Evolutionary conservation across 2,797 vertebrate species (phyloP), one percentile per base, ranked within the genome.

Genomic region (Malacoraja senta): DNA sequence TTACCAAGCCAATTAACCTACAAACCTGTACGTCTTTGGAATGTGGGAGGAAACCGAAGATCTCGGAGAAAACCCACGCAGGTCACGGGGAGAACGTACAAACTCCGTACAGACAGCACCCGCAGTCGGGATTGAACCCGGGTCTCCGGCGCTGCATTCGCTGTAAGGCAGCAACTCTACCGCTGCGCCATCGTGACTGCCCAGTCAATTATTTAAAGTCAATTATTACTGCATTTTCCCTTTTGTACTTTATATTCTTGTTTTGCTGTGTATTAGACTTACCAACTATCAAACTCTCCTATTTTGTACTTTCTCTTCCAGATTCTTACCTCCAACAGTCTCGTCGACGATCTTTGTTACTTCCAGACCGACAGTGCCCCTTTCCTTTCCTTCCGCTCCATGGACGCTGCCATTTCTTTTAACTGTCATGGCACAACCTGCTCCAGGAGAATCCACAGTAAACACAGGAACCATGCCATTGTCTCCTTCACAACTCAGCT

Each of bases 381-480:
- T 68, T 65, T 88, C 84, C n/a, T 88, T 88, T 35, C 84, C 84
- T 88, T 88, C 84, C 15, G 63, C 17, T 88, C 84, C 84, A 88
- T 68, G 84, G 65, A 63, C 68, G 63, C 84, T 88, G 84, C 84
- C 84, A 88, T 88, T 88, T 88, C 84, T 88, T 88, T 88, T 88
- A 68, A 88, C 84, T 88, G 84, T 35, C 84, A 88, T 88, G 84
- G 84, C 84, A 88, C 84, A 88, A 88, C 84, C 84, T 88, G 84
- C 84, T 88, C 84, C 84, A 10, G 84, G 84, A 88, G 84, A 88
- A 88, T 65, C 84, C 84, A 88, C 84, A 88, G 63, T 88, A 88
- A 88, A 88, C 84, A 88, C 84, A 88, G 68, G n/a, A 63, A 65
- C 84, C 84, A 86, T 19, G 83, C 53, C 83, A 88, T 35, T 35